Conservation (phyloP, 2,113 vertebrate species). For the Tragelaphus buxtoni region DNA sequence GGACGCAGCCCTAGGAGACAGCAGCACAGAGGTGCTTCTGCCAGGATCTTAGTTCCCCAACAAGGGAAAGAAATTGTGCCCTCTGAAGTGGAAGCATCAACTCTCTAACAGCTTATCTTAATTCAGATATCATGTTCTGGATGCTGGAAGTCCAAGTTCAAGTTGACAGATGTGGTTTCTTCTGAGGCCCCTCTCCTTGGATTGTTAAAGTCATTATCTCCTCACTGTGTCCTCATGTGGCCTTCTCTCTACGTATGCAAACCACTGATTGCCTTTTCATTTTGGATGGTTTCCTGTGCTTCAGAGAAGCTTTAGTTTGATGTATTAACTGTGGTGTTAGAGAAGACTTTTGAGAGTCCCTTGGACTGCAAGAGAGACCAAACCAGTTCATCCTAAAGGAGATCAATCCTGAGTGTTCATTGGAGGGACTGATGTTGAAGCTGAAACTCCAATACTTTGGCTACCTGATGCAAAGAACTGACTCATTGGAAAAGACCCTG, state of each 20-base stretch:
- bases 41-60: background rate
- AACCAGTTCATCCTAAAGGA: background rate
- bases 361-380: background rate
- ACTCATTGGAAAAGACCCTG: background rate
- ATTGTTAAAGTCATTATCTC: background rate
- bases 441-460: background rate
- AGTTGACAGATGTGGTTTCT: background rate
- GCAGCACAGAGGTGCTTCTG: background rate
- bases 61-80: background rate
- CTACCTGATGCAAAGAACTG: background rate
- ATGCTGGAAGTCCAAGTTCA: background rate
- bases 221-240: background rate
- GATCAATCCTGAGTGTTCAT: background rate
- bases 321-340: background rate
- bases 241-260: background rate
- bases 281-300: background rate
- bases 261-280: background rate
- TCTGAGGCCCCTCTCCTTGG: background rate
- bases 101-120: background rate
- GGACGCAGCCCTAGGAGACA: background rate
- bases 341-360: background rate
- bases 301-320: background rate
- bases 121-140: background rate
- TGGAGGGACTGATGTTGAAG: background rate
- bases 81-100: background rate